Evolutionary conservation across 2,888 invertebrate genomes (phyloP).

Genomic region (Perizoma affinitatum): DNA sequence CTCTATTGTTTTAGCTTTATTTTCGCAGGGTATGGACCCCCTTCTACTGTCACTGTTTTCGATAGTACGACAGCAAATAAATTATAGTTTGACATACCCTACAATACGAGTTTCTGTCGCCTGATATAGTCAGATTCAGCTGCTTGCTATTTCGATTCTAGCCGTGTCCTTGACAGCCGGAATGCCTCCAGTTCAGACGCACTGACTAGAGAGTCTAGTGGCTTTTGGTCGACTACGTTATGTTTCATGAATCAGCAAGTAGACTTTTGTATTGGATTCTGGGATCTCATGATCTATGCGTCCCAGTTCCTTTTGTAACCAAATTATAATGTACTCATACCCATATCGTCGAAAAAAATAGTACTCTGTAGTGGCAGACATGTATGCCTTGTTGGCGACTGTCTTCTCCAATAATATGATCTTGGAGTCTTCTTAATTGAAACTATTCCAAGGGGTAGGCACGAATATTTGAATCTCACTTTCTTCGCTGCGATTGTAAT

Average conservation of each 20-base stretch:
- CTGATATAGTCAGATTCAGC: constrained; percentile 22
- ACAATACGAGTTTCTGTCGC: constrained; percentile 26
- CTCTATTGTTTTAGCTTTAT: constrained; percentile 25
- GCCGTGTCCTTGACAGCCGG: constrained; percentile 31
- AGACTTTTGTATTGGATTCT: constrained; percentile 4
- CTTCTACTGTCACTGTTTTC: background rate
- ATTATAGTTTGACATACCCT: constrained; percentile 7
- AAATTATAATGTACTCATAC: constrained; percentile 11
- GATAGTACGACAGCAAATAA: background rate
- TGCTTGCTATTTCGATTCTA: constrained; percentile 18
- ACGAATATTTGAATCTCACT: too few relatives aligned
- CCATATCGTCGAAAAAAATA: background rate
- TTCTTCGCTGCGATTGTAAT: too few relatives aligned
- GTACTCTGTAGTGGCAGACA: background rate
- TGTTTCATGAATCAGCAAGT: constrained; percentile 15
- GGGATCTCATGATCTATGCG: background rate
- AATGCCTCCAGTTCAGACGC: constrained; percentile 15
- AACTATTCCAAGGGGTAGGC: too few relatives aligned
- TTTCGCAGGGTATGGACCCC: background rate
- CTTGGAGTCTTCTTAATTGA: too few relatives aligned
- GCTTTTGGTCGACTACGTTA: constrained; percentile 21
- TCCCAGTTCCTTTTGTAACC: background rate
- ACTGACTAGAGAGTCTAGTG: too few relatives aligned
- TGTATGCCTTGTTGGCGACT: too few relatives aligned
- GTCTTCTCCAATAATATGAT: too few relatives aligned